Evolutionary conservation across 2,113 vertebrate species (phyloP), one percentile per base, ranked within the genome.

Genomic region (Oryzias javanicus): DNA sequence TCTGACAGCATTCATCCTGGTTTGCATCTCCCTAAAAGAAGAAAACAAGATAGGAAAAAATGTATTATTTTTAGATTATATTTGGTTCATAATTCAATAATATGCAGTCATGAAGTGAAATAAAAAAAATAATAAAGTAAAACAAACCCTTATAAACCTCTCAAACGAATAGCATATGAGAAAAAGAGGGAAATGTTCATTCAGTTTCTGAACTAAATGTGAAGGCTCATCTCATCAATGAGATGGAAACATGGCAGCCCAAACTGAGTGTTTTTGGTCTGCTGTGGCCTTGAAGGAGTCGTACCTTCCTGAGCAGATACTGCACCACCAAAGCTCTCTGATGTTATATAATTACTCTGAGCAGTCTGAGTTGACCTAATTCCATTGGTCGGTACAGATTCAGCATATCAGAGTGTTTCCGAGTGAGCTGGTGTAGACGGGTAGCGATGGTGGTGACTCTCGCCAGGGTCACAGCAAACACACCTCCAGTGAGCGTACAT

Each of bases 331-430:
- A 66, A 66, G 68, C 68, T 69, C 60, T 64, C 16, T 64, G 67
- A 60, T 75, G 78, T 87, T 87, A 83, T 77, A 76, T 86, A 86
- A 87, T 81, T 69, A 83, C 81, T 61, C 48, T 6, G 42, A 82
- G 76, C 74, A 67, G 76, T 83, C 66, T 56, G 15, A 68, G 74
- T 47, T 89, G 80, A 89, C 87, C 87, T 79, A 75, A 67, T 80
- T 89, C 70, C 67, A 71, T 41, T 57, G 74, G 63, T 69, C 42
- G 49, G 81, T 67, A 76, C 63, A 35, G 58, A 67, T 76, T 70
- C 63, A 42, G 72, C 57, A 70, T 70, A 61, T 76, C 44, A 6
- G 59, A 48, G 66, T 42, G 64, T 61, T 60, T 83, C 53, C 48
- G 58, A 70, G 22, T 25, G 80, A 72, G 66, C 58, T 68, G 71